Base-by-base conservation (phyloP, 2,888 invertebrate species). In the Morpho helenor region DNA sequence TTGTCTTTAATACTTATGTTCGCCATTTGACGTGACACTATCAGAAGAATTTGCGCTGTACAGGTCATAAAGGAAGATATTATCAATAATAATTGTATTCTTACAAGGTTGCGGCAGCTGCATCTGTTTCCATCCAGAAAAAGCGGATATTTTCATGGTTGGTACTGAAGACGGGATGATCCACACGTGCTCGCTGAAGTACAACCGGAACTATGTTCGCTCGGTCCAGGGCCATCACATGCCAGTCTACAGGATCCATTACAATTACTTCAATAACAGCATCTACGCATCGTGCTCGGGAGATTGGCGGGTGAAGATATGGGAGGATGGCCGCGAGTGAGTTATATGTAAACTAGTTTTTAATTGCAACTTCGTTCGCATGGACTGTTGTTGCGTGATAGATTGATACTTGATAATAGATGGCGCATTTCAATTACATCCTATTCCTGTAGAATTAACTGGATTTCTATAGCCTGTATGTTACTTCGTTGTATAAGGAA, bases 231-330 rank as follows among this genome's bases (percentile, higher is more conserved):
- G 95, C 0, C 98, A 99, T 77, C 95, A 97, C 77, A 95, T 98
- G 93, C 96, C 98, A 0, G 95, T 99, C 1, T 96, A 97, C 79
- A 92, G 96, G 68, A 95, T 98, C 64, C 93, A 95, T 75, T 99
- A 96, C 84, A 99, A 98, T 84, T 93, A 93, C 74, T 98, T 92
- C 80, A 97, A 98, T 74, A 93, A 95, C 7, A 94, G 94, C 66
- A 96, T 99, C 64, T 99, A 97, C 75, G 94, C 96, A n/a, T 97
- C 98, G 6, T 98, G 98, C 74, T 96, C 97, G 57, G 96, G 96
- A 0, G 99, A 99, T 76, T 98, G 98, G 98, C 93, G 96, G 49
- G 95, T 99, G 47, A 98, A 98, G 88, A 96, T 99, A 60, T 99
- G 98, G 98, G 98, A 98, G 82, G 96, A 97, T 71, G 94, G 94